Evolutionary conservation across 2,113 vertebrate genomes (phyloP), one percentile per base, ranked within the genome.

Genomic region (Gracilinanus agilis): DNA sequence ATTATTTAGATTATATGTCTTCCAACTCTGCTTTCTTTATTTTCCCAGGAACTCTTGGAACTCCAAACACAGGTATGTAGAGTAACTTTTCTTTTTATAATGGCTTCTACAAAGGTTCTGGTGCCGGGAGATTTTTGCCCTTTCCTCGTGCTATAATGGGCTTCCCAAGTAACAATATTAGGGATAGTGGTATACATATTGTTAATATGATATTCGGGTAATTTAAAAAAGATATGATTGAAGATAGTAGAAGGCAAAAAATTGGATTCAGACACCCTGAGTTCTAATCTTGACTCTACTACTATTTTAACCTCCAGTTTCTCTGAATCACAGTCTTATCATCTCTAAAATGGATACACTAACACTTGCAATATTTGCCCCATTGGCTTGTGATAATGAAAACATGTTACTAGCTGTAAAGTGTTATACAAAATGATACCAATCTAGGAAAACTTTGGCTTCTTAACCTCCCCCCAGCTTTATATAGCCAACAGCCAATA

Each of bases 1-100:
- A 88, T 92, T 10, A 90, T 34, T 88, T 25, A 53, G 44, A 93
- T 88, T 96, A 3, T 9, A 25, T 95, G 10, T 40, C 67, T 93
- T 90, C 0, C 24, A 55, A 27, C 90, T 61, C 0, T 49, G 83
- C 27, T 92, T 89, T 53, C 54, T 34, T 25, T 83, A 83, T 7
- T 54, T 27, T 53, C 6, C 34, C n/a, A 55, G 19, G 24, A 34
- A 90, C 9, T 83, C 67, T 7, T 92, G n/a, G 44, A 29, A 58
- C 53, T 96, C 40, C 29, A 95, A 89, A 53, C 2, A 12, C 11
- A 83, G 24, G 0, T 53, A n/a, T 88, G 2, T n/a, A 61, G 56
- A 61, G 55, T 55, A 23, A 23, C 4, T 61, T 90, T 44, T 54
- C 90, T 16, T 53, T 83, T 49, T 91, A 4, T 34, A 25, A 44